phyloP scores from a whole-genome alignment of 2,797 vertebrate species.

The Caiman crocodilus region DNA sequence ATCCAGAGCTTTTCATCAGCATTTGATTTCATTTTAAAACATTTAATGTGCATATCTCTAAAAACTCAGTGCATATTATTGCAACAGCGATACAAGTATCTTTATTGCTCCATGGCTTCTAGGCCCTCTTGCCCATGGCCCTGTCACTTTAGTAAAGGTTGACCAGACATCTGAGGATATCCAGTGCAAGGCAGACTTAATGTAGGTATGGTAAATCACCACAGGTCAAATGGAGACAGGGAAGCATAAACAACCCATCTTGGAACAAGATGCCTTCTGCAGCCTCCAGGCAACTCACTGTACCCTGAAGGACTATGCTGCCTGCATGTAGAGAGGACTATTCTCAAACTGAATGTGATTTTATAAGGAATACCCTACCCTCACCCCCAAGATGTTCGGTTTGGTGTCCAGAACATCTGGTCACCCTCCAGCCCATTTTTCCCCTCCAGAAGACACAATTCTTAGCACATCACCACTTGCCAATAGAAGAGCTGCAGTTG shows the following conservation, averaged over 20 bases:
- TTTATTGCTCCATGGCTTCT: fast-evolving
- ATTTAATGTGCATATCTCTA: fast-evolving
- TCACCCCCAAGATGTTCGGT: neutral
- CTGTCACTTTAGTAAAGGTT: neutral
- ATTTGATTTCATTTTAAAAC: neutral
- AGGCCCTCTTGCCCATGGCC: fast-evolving
- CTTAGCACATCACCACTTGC: neutral
- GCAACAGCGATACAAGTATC: fast-evolving
- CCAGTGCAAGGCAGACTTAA: neutral
- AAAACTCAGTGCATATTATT: fast-evolving
- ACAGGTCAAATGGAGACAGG: neutral
- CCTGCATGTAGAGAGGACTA: neutral
- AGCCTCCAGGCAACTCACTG: neutral
- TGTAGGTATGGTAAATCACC: neutral
- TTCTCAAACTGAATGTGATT: neutral
- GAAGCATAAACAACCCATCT: neutral
- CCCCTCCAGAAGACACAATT: slow-evolving; percentile 40
- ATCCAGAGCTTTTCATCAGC: neutral
- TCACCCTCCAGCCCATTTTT: slow-evolving; percentile 43
- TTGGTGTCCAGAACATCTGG: slow-evolving; percentile 56
- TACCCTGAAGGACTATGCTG: neutral
- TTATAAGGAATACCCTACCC: neutral
- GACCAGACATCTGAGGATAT: neutral
- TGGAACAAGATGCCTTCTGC: neutral
- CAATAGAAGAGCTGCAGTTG: slow-evolving; percentile 2